phyloP scores from a whole-genome alignment of 2,797 vertebrate species.

The Poecilia velifera region DNA sequence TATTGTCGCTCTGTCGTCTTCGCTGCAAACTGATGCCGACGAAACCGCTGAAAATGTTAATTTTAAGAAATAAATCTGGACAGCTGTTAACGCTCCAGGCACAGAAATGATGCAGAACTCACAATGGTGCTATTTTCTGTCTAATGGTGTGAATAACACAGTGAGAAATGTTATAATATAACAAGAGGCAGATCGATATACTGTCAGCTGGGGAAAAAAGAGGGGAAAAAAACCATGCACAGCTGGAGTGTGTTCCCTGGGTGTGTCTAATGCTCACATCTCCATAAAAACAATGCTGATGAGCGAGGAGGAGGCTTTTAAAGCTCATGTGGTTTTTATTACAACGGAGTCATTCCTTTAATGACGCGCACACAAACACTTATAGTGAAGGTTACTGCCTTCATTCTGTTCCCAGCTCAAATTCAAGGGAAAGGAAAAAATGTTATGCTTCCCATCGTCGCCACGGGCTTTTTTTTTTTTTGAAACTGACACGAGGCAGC shows the following conservation, averaged over 20 bases:
- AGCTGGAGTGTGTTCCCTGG: slow-evolving; percentile 48
- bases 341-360: slow-evolving; percentile 3
- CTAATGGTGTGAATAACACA: slow-evolving; percentile 71
- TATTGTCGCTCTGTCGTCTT: slow-evolving; percentile 17
- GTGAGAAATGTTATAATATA: slow-evolving; percentile 63
- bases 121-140: slow-evolving; percentile 66
- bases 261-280: slow-evolving; percentile 22
- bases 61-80: slow-evolving; percentile 67
- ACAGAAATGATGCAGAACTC: slow-evolving; percentile 54
- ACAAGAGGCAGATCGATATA: slow-evolving; percentile 69
- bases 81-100: slow-evolving; percentile 51
- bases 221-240: slow-evolving; percentile 42
- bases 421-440: slow-evolving; percentile 33
- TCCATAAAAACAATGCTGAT: slow-evolving; percentile 37
- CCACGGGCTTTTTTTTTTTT: slow-evolving; percentile 44
- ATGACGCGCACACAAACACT: background rate
- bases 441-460: slow-evolving; percentile 40
- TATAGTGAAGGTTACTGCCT: slow-evolving; percentile 43
- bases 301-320: slow-evolving; percentile 31
- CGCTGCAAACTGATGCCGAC: slow-evolving; percentile 36
- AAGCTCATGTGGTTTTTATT: slow-evolving; percentile 4
- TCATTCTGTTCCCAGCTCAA: slow-evolving; percentile 45
- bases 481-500: slow-evolving; percentile 45
- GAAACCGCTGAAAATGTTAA: slow-evolving; percentile 59
- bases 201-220: slow-evolving; percentile 33